phyloP scores from a whole-genome alignment of 2,888 invertebrate genomes.

The Drosophila cognata region DNA sequence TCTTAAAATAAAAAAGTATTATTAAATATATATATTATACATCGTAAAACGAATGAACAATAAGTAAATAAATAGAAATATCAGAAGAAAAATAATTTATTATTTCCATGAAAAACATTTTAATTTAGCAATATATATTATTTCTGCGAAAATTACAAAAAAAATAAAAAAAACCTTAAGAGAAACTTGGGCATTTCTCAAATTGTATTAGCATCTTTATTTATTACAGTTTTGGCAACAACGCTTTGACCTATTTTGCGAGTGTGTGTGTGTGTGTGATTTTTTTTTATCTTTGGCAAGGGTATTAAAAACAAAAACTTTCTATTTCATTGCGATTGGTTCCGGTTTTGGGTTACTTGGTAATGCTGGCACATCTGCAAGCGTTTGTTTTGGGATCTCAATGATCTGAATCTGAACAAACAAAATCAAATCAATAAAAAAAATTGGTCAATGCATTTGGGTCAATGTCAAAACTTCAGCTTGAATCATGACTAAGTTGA shows the following conservation, averaged over 20 bases:
- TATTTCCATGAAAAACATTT: neutral
- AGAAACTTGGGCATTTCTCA: neutral
- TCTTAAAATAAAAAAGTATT: neutral
- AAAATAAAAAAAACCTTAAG: neutral
- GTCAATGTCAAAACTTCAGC: constrained; percentile 75
- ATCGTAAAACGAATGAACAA: neutral
- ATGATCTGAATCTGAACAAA: constrained; percentile 51
- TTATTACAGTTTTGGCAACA: constrained; percentile 7
- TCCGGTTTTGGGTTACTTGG: constrained; percentile 62
- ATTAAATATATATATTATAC: too few species aligned
- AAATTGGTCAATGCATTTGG: constrained; percentile 67
- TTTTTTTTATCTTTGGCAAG: constrained; percentile 22
- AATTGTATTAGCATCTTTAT: neutral
- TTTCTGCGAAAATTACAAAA: neutral
- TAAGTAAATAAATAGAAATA: too few species aligned
- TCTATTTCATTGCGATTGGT: constrained; percentile 67
- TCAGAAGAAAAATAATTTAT: neutral
- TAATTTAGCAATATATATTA: neutral
- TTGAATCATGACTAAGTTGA: constrained; percentile 25
- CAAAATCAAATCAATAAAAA: constrained; percentile 66
- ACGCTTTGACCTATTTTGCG: constrained; percentile 27
- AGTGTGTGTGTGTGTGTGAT: constrained; percentile 5
- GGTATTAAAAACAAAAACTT: constrained; percentile 56
- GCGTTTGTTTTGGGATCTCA: constrained; percentile 27
- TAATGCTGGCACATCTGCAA: constrained; percentile 24